These are phyloP conservation scores for Camptogramma bilineatum DNA, from an alignment of 2,888 invertebrate species.

Conservation along the genomic window DNA sequence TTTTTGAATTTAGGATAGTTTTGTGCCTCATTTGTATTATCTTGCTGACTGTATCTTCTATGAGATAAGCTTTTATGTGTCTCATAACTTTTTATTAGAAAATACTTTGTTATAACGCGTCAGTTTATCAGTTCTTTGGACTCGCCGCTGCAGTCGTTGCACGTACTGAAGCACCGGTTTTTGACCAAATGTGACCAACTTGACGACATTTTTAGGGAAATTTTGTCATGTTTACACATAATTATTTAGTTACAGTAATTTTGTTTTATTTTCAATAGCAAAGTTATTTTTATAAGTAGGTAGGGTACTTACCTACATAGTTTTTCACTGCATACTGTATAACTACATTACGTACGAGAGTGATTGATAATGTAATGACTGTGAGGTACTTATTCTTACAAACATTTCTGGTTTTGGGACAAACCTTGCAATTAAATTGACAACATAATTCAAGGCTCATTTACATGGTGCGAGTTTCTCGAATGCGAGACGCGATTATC, in stretches of 20 bases:
- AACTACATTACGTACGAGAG: no score
- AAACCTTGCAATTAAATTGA: no score
- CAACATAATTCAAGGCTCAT: no score
- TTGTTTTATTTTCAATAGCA: not conserved
- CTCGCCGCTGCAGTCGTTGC: slow-evolving; percentile 31
- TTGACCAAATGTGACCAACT: slow-evolving; percentile 20
- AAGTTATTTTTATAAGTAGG: no score
- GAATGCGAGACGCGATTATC: no score
- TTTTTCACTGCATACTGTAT: not conserved
- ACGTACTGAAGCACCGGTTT: slow-evolving; percentile 27
- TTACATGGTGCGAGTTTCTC: no score
- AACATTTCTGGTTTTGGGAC: no score
- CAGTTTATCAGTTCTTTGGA: slow-evolving; percentile 21
- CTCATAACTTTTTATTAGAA: slow-evolving; percentile 28
- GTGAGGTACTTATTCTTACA: no score
- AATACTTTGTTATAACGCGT: slow-evolving; percentile 20
- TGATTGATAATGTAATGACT: no score
- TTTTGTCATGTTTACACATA: slow-evolving; percentile 28
- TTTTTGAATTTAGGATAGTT: not conserved
- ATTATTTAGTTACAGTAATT: slow-evolving; percentile 13
- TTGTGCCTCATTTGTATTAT: not conserved
- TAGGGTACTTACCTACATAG: not conserved
- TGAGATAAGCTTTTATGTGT: slow-evolving; percentile 20
- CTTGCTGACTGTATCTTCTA: slow-evolving; percentile 15
- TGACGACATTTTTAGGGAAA: slow-evolving; percentile 31